phyloP scores from a whole-genome alignment of 2,797 vertebrate species.

The Myiotriccus ornatus region DNA sequence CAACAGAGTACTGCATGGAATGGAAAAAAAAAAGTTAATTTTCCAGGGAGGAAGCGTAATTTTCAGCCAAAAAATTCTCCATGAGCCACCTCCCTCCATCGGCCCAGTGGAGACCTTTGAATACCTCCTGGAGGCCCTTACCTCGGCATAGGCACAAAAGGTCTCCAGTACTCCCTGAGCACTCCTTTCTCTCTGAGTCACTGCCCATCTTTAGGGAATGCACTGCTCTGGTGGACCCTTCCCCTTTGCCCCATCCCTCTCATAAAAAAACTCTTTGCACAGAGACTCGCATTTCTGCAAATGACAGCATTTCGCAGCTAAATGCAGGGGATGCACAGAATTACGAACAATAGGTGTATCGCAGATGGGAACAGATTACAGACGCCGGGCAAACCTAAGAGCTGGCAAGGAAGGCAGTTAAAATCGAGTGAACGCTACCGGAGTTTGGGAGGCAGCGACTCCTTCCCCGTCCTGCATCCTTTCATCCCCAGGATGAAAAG shows the following conservation, averaged over 20 bases:
- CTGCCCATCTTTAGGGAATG: not conserved
- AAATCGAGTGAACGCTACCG: not conserved
- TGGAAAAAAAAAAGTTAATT: constrained; percentile 49
- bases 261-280: not conserved
- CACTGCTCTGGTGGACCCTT: not conserved
- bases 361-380: not conserved
- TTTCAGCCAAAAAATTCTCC: constrained; percentile 46
- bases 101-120: not conserved
- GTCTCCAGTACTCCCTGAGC: not conserved
- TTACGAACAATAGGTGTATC: rapidly evolving
- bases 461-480: not conserved
- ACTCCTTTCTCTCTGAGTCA: not conserved
- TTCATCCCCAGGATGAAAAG: not conserved
- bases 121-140: constrained; percentile 25
- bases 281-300: not conserved
- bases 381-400: not conserved
- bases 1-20: not conserved
- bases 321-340: not conserved
- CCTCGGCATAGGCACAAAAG: not conserved
- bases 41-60: constrained; percentile 40
- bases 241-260: not conserved
- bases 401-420: not conserved
- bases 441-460: not conserved
- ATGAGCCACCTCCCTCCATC: not conserved
- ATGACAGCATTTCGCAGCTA: rapidly evolving